Evolutionary conservation across 1,140 invertebrate species (phyloP), one percentile per base, ranked within the genome.

Genomic region (Pomacea maculata): DNA sequence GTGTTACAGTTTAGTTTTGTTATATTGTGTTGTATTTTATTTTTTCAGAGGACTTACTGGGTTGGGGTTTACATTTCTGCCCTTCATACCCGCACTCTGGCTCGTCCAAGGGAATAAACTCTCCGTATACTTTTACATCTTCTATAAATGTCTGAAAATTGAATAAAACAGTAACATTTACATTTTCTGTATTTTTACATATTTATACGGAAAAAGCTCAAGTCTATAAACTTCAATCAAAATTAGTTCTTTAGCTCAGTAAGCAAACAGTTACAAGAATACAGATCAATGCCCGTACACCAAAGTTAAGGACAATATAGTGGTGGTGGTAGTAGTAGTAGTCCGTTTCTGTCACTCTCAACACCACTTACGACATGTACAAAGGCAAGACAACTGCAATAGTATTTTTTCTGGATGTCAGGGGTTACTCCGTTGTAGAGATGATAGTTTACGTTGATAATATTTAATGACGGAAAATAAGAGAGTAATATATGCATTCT

Each of bases 1-100:
- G 34, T 45, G 34, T 45, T 45, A 2, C 2, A 45, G 34, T 0
- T 0, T 45, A 45, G 2, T 1, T 45, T 45, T 45, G 34, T 45
- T 45, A 45, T 45, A 45, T 45, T 45, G 34, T 45, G 34, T 45
- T 45, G 34, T 45, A 2, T 45, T 45, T 45, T 45, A 45, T 45
- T 45, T 45, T 45, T 45, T 25, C 25, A 45, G 10, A 54, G 55
- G 21, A 75, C 83, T 82, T 81, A 89, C 87, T 86, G 72, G 82
- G 78, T 75, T 85, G 78, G 7, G 67, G 74, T 75, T 77, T 75
- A 87, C 95, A 95, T 85, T 94, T 94, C 83, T 94, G 93, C 67
- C 95, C 96, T 64, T 95, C 92, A 89, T 98, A 99, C n/a, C 97
- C 98, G 90, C 98, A 99, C 45, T 94, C 94, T 0, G 98, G 98